Evolutionary conservation across 2,797 vertebrate species (phyloP), one percentile per base, ranked within the genome.

Genomic region (Chaenodraco wilsoni): DNA sequence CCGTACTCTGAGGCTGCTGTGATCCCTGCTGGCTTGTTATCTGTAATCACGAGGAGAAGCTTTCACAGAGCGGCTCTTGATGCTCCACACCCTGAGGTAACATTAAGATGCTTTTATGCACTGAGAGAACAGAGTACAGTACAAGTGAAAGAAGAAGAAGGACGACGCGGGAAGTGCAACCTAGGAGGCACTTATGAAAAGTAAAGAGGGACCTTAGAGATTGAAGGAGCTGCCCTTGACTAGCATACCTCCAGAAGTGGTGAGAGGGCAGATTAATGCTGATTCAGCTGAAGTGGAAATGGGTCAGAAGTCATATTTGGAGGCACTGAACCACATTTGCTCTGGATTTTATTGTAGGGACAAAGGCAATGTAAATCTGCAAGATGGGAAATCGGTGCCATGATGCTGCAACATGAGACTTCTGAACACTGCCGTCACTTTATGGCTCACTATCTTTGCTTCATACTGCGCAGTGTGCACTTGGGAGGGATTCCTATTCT

Each of bases 41-140:
- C 78, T 69, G 56, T 78, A 66, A 76, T 89, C 82, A 76, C 43
- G 9, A 61, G 61, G 58, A 79, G 51, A 65, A 23, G 65, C 76
- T 69, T 65, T 84, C 68, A 84, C 27, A 48, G 55, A 74, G 72
- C 65, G 33, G 72, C 52, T 74, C 65, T 80, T 72, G 76, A 85
- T 37, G 80, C 81, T 72, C 55, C 70, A 67, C 70, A 81, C 70
- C 91, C 91, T 8, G 76, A 84, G 88, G 89, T 88, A 73, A 91
- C 82, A 90, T 92, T 90, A 91, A 86, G 84, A 74, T 84, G 82
- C 87, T 89, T 91, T 88, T 85, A 79, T 84, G 84, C 72, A 64
- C 76, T 41, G 72, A 83, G 64, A 85, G 60, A 63, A 81, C 59
- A 62, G 68, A 77, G 60, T 70, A 79, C 65, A 78, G 82, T 45